A percentile compares a stretch with the other conserved stretches of the same genome.
Evolutionary conservation across 2,113 vertebrate genomes (phyloP).

Genomic region (Oreochromis aureus): DNA sequence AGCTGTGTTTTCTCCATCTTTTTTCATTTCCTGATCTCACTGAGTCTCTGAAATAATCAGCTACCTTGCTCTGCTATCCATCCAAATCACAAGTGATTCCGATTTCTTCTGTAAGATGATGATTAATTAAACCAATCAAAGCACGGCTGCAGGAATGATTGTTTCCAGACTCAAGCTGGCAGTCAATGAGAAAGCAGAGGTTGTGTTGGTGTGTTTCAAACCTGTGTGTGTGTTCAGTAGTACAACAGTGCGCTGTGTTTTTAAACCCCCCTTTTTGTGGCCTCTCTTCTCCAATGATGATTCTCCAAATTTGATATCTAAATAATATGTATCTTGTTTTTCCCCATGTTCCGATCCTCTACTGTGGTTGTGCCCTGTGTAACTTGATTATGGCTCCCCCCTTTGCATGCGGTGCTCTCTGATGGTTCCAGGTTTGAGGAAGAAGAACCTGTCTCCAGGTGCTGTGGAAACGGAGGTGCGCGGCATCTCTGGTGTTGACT

Average conservation of each 20-base stretch:
- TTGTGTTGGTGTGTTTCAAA: conserved; percentile 48
- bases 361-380: conserved; percentile 36
- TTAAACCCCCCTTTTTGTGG: not conserved
- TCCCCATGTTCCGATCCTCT: not conserved
- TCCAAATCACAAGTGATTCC: not conserved
- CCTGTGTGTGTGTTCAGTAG: conserved; percentile 47
- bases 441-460: conserved; percentile 95
- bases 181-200: conserved; percentile 10
- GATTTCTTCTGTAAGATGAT: not conserved
- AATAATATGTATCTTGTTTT: not conserved
- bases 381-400: conserved; percentile 46
- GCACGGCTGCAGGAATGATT: not conserved
- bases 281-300: not conserved
- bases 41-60: conserved; percentile 25
- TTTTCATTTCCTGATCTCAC: not conserved
- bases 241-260: conserved; percentile 24
- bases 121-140: conserved; percentile 37
- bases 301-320: not conserved
- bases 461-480: conserved; percentile 90
- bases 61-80: not conserved
- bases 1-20: conserved; percentile 23
- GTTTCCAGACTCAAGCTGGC: conserved; percentile 26
- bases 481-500: conserved; percentile 89
- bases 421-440: conserved; percentile 83
- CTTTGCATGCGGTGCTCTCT: conserved; percentile 43